Percentiles rank a stretch among this genome's conserved stretches.
Conservation (phyloP, 2,113 vertebrate species). For the Patagioenas fasciata region DNA sequence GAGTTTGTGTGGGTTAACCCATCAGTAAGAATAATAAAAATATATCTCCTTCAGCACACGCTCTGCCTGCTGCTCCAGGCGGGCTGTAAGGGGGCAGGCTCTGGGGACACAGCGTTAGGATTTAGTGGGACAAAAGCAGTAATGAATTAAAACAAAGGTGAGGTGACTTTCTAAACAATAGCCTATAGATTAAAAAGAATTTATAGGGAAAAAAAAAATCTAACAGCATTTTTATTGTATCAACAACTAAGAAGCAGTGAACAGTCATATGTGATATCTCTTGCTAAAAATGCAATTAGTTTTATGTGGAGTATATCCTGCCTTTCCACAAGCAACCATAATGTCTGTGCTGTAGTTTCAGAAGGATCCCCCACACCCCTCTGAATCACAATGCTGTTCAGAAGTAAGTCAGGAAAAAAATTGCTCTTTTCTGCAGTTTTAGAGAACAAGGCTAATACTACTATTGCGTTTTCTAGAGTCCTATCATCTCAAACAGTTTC, state of each 20-base stretch:
- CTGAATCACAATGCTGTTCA: neutral
- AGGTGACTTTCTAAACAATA: neutral
- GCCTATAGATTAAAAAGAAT: neutral
- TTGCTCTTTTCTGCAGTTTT: neutral
- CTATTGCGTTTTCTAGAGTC: neutral
- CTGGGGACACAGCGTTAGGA: neutral
- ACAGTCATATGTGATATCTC: neutral
- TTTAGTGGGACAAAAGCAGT: neutral
- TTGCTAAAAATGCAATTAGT: neutral
- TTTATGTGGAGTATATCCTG: neutral
- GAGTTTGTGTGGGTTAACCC: neutral
- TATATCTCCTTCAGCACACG: neutral
- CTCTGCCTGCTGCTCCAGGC: neutral
- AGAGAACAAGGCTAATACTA: neutral
- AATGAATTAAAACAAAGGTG: neutral
- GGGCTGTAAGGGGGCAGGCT: neutral
- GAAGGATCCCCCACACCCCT: neutral
- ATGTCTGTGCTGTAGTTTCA: neutral
- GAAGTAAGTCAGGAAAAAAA: neutral
- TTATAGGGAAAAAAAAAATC: neutral
- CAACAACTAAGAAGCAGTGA: neutral
- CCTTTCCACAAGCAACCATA: fast-evolving
- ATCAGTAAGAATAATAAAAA: neutral
- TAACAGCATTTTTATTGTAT: neutral
- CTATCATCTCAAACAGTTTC: neutral